A percentile compares a stretch with the other conserved stretches of the same genome.
Evolutionary conservation across 2,888 invertebrate species (phyloP).

Genomic region (Tribolium freemani): DNA sequence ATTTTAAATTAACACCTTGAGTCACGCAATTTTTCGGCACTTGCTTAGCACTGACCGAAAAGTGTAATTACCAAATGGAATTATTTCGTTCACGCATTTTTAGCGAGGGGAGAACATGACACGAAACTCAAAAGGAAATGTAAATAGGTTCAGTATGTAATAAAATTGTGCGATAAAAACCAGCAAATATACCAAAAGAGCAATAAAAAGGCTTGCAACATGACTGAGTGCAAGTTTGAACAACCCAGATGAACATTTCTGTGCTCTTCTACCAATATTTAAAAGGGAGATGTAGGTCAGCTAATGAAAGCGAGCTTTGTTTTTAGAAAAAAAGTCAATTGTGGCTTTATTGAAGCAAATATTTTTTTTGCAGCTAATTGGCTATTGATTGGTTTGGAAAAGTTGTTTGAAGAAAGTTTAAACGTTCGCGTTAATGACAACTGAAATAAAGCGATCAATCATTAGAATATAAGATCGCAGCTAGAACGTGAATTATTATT

Average conservation of each 20-base stretch:
- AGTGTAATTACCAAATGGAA: background rate
- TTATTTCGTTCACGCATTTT: background rate
- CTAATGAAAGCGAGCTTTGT: background rate
- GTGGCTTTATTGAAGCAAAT: background rate
- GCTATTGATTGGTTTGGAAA: background rate
- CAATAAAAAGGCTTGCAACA: background rate
- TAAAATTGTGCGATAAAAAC: background rate
- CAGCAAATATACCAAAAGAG: background rate
- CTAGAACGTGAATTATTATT: no score
- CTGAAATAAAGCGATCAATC: no score
- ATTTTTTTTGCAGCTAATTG: background rate
- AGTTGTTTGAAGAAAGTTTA: background rate
- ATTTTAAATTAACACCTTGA: slow-evolving; percentile 16
- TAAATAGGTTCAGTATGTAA: background rate
- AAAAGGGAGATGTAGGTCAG: background rate
- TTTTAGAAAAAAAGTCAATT: background rate
- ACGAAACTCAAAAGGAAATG: background rate
- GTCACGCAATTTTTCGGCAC: slow-evolving; percentile 36
- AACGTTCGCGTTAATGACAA: no score
- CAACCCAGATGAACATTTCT: background rate
- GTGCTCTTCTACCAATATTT: background rate
- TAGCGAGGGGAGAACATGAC: background rate
- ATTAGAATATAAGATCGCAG: no score
- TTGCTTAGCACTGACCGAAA: background rate
- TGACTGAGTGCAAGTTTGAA: background rate